Percentiles rank a stretch among this genome's conserved stretches.
Conservation (phyloP, 2,113 vertebrate genomes). For the Thunnus maccoyii region DNA sequence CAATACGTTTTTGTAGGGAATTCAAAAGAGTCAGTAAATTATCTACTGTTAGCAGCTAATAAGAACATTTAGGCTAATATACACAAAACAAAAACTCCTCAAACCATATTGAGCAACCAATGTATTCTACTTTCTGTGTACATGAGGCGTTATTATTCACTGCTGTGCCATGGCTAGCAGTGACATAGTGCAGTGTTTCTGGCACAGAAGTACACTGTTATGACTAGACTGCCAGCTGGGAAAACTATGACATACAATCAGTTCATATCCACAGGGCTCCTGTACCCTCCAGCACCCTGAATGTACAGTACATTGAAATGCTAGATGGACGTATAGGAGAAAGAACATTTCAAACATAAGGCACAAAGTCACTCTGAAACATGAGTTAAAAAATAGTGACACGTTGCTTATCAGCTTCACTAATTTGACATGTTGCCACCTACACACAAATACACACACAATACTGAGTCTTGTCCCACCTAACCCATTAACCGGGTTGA, state of each 20-base stretch:
- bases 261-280: slow-evolving; percentile 7
- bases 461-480: slow-evolving; percentile 23
- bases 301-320: background rate
- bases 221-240: slow-evolving; percentile 27
- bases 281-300: background rate
- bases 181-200: background rate
- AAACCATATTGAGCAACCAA: background rate
- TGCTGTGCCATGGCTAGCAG: too few species aligned
- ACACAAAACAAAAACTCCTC: background rate
- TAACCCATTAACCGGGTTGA: slow-evolving; percentile 44
- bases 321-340: background rate
- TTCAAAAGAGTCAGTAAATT: slow-evolving; percentile 3
- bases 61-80: background rate
- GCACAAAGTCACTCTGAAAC: background rate
- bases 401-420: background rate
- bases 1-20: background rate
- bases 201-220: slow-evolving; percentile 8
- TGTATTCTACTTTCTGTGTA: background rate
- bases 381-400: background rate
- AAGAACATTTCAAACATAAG: slow-evolving; percentile 19
- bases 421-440: slow-evolving; percentile 2
- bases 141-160: slow-evolving; percentile 4
- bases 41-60: background rate
- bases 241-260: slow-evolving; percentile 31
- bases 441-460: background rate